Conservation (phyloP, 2,113 vertebrate species). For the Andinoacara biseriatus region DNA sequence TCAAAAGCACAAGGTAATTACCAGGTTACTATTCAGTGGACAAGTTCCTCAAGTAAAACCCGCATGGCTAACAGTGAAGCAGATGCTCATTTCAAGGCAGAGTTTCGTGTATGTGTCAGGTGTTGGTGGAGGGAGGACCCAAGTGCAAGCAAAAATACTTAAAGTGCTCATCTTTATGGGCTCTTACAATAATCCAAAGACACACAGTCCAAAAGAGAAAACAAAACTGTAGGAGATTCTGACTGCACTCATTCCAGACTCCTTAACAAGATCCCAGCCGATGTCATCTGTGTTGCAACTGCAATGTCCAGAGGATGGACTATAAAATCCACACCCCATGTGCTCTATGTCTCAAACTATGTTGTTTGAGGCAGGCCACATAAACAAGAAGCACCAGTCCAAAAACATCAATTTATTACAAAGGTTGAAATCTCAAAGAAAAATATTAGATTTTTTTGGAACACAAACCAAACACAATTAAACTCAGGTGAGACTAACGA, state of each 20-base stretch:
- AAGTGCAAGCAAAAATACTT: not conserved
- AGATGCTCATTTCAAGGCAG: not conserved
- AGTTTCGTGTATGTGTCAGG: not conserved
- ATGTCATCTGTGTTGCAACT: not conserved
- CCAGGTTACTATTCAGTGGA: conserved; percentile 41
- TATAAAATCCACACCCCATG: not conserved
- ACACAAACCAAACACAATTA: too few species aligned
- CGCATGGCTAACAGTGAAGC: not conserved
- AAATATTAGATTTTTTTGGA: not conserved
- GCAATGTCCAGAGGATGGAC: not conserved
- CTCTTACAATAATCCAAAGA: not conserved
- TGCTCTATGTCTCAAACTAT: not conserved
- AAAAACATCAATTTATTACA: not conserved
- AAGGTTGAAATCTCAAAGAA: not conserved
- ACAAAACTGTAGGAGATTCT: not conserved
- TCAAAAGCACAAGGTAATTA: conserved; percentile 53
- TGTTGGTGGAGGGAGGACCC: accelerated
- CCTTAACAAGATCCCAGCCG: not conserved
- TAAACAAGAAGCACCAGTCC: not conserved
- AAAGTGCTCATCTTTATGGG: not conserved
- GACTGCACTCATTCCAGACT: not conserved
- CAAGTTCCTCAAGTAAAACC: conserved; percentile 29
- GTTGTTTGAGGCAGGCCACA: not conserved
- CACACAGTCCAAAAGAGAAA: not conserved
- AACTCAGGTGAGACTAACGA: too few species aligned